Conservation (phyloP, 2,888 invertebrate species). For the Petrolisthes manimaculis region DNA sequence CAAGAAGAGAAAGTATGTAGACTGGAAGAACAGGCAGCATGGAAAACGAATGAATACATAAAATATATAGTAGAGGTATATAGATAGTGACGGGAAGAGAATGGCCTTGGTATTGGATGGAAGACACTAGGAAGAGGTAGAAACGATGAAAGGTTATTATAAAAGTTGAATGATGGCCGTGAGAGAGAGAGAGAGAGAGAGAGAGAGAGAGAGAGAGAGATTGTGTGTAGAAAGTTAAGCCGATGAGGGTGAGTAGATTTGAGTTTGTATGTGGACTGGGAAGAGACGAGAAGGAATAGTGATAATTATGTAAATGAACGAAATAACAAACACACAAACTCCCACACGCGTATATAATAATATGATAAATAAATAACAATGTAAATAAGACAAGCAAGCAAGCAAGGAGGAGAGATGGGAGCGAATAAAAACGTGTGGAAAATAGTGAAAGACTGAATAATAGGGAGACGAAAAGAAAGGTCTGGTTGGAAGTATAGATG, state of each 20-base stretch:
- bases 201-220: neutral
- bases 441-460: too few species aligned
- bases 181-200: neutral
- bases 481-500: too few species aligned
- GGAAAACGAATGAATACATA: neutral
- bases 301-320: neutral
- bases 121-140: neutral
- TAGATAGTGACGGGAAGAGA: neutral
- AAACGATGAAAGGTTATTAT: neutral
- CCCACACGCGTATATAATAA: neutral
- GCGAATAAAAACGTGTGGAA: neutral
- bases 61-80: neutral
- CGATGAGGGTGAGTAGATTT: neutral
- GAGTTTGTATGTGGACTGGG: neutral
- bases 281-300: neutral
- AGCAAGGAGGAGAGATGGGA: neutral
- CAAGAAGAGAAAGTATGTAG: neutral
- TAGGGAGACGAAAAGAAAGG: too few species aligned
- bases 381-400: neutral
- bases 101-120: too few species aligned
- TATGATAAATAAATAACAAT: neutral
- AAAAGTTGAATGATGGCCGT: neutral
- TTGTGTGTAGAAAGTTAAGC: neutral
- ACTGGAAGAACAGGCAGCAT: neutral
- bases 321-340: neutral